Base-by-base conservation (phyloP, 1,140 invertebrate species). In the Hydropsyche tenuis region DNA sequence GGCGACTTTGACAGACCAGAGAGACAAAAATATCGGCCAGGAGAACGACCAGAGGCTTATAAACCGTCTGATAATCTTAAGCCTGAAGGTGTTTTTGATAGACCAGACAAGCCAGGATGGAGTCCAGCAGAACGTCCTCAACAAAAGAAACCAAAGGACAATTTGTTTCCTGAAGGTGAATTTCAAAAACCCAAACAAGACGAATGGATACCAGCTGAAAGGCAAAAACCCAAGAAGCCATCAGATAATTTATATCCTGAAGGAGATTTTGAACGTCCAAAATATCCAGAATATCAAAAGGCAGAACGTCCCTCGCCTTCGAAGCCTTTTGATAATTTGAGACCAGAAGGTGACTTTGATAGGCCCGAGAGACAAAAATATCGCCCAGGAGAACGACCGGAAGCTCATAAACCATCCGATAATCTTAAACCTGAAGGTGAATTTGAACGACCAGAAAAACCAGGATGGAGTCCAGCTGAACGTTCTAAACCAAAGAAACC, bases 291-390 rank as follows among this genome's bases (percentile, higher is more conserved):
- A 56, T 70, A 37, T 7, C 48, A 22, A 77, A 82, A 82, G 65
- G 82, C 81, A 14, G 85, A 85, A 74, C 84, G 83, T 25, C 84
- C 85, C 1, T 81, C 80, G 18, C 81, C 84, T 30, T 81, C 83
- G 18, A 85, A 82, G 76, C 87, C 84, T n/a, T 81, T 81, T 43
- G 89, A 90, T 76, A 91, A 90, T 79, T 78, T 91, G 0, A 87
- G 82, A 78, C 82, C 87, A 0, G 91, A 92, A 80, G 90, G 91
- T 45, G 88, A 89, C 81, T 93, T 89, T 78, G 86, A 86, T 73
- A 73, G 79, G 75, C 78, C 82, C 22, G 75, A 80, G 46, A 78
- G 82, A 42, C 78, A 83, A 27, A 63, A 84, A 79, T 80, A 82
- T 82, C 75, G 80, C 69, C 69, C 84, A 64, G 81, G 82, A 72